These are phyloP conservation scores for Ambastaia sidthimunki DNA, from an alignment of 2,797 vertebrate species.

Conservation along the genomic window DNA sequence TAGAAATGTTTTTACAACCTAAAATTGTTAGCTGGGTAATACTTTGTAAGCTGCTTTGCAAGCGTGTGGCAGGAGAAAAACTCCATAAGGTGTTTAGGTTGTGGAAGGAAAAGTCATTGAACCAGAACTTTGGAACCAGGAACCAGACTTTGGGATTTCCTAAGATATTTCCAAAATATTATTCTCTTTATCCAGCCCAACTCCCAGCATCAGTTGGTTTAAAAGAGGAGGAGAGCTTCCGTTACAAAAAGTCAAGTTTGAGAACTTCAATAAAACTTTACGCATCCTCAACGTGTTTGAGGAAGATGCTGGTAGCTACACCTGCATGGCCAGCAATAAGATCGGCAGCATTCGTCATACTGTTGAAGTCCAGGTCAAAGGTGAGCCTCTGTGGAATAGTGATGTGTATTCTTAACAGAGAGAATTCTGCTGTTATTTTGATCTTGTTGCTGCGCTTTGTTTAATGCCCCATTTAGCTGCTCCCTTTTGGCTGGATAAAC, in stretches of 20 bases:
- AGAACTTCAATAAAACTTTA: slow-evolving; percentile 93
- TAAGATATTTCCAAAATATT: not conserved
- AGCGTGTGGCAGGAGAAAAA: not conserved
- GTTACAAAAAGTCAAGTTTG: slow-evolving; percentile 82
- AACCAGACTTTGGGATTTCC: not conserved
- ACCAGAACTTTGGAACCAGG: no score
- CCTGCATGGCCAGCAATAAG: slow-evolving; percentile 93
- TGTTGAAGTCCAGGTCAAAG: slow-evolving; percentile 95
- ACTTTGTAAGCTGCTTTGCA: no score
- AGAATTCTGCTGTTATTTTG: not conserved
- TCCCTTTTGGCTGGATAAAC: slow-evolving; percentile 95
- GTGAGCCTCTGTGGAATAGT: slow-evolving; percentile 73
- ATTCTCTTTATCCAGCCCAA: slow-evolving; percentile 68
- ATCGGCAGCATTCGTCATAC: slow-evolving; percentile 91
- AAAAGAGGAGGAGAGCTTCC: slow-evolving; percentile 95
- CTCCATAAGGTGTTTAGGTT: not conserved
- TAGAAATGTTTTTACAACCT: no score
- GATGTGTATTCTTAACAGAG: not conserved
- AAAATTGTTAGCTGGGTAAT: no score
- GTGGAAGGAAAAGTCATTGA: not conserved
- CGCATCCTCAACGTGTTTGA: slow-evolving; percentile 88
- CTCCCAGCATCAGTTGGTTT: slow-evolving; percentile 92
- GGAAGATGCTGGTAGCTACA: slow-evolving; percentile 93
- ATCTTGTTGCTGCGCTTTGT: not conserved
- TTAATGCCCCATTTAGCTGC: slow-evolving; percentile 79